Evolutionary conservation across 2,888 invertebrate genomes (phyloP).

Genomic region (Perizoma flavofasciatum): DNA sequence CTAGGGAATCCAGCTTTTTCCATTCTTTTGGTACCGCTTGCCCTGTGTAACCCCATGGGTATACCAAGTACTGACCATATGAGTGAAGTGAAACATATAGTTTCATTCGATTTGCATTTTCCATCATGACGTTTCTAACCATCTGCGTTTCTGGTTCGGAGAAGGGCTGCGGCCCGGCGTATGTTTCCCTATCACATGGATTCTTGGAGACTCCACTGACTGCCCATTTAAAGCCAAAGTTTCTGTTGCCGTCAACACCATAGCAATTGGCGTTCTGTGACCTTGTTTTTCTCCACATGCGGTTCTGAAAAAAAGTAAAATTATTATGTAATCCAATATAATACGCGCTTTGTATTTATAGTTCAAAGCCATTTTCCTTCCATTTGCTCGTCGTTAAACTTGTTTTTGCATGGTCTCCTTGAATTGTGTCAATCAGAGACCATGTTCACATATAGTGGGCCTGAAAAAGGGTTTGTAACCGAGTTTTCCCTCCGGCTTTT

Average conservation of each 20-base stretch:
- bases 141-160: conserved; percentile 85
- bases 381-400: too few species aligned
- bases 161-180: conserved; percentile 83
- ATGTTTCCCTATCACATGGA: conserved; percentile 84
- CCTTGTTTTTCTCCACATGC: conserved; percentile 86
- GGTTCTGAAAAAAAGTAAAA: conserved; percentile 80
- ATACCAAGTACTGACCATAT: conserved; percentile 86
- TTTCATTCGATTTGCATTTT: conserved; percentile 77
- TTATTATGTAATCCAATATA: too few species aligned
- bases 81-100: conserved; percentile 88
- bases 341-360: too few species aligned
- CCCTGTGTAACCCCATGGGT: conserved; percentile 86
- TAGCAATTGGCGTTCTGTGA: conserved; percentile 71
- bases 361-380: too few species aligned
- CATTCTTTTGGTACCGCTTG: conserved; percentile 75
- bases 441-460: too few species aligned
- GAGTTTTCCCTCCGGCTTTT: too few species aligned
- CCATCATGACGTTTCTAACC: conserved; percentile 80
- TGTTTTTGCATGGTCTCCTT: too few species aligned
- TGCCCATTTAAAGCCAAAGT: conserved; percentile 88
- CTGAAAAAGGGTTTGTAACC: not conserved
- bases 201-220: conserved; percentile 85
- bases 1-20: conserved; percentile 71
- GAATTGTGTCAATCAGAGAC: too few species aligned
- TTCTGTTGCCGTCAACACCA: conserved; percentile 88